phyloP scores from a whole-genome alignment of 2,797 vertebrate species.

The Babyrousa celebensis region DNA sequence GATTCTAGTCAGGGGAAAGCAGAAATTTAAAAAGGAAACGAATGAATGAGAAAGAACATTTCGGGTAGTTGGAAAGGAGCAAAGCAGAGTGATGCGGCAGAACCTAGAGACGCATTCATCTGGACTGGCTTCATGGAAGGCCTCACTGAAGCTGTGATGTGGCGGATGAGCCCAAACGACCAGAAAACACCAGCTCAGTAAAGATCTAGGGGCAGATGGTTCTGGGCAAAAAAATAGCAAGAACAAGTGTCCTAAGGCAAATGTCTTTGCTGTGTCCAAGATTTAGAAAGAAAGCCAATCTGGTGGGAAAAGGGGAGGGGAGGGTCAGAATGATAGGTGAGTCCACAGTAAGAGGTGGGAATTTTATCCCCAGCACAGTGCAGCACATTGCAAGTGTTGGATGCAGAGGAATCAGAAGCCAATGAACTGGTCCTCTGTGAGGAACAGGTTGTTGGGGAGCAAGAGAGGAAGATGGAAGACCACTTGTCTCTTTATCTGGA shows the following conservation, averaged over 20 bases:
- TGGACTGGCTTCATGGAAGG: not conserved
- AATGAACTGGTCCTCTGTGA: not conserved
- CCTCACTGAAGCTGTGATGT: not conserved
- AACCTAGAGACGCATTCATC: not conserved
- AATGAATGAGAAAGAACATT: not conserved
- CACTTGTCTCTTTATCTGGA: not conserved
- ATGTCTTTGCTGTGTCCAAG: not conserved
- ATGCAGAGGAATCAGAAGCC: not conserved
- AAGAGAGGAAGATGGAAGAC: not conserved
- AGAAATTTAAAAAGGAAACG: conserved; percentile 35
- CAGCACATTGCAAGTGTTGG: not conserved
- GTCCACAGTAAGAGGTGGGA: not conserved
- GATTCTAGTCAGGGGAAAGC: not conserved
- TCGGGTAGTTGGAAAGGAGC: not conserved
- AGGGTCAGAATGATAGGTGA: not conserved
- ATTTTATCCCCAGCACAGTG: not conserved
- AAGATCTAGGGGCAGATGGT: not conserved
- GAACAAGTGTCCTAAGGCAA: not conserved
- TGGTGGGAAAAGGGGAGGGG: not conserved
- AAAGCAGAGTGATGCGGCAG: not conserved
- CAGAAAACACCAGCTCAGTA: not conserved
- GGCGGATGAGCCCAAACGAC: not conserved
- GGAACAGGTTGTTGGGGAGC: not conserved
- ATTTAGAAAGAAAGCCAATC: not conserved
- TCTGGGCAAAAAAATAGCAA: not conserved